Evolutionary conservation across 2,888 invertebrate genomes (phyloP), one percentile per base, ranked within the genome.

Genomic region (Eristalis tenax): DNA sequence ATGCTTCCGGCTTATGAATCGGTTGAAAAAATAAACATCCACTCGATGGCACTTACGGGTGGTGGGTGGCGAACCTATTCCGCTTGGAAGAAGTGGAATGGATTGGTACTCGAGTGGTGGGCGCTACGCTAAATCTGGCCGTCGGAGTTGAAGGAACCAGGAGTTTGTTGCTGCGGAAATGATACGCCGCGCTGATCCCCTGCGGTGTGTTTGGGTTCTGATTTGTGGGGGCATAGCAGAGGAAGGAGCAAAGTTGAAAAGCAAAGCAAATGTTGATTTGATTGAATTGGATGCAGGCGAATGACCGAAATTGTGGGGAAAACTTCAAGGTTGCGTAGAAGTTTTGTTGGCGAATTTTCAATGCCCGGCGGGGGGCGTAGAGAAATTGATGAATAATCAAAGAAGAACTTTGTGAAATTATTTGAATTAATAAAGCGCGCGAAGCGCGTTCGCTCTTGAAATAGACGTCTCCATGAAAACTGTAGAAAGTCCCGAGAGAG

Each of bases 1-100:
- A 50, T 50, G 50, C 50, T 50, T 50, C 50, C 50, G 50, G 50
- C 50, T 50, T 50, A 50, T 50, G 50, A 50, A 50, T 50, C 50
- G 18, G 18, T 50, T 18, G 50, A 50, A 50, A 18, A 50, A 50
- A 50, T 50, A 50, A 50, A 50, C 18, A 50, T 18, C 50, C 50
- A 18, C 18, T 50, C 18, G 50, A 50, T 50, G 50, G 50, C 18
- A 18, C 50, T 18, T 18, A 5, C 5, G 50, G n/a, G 18, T 2
- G 4, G 4, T n/a, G 50, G 4, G 50, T 15, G n/a, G 43, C 40
- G 4, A n/a, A 43, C n/a, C n/a, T 43, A n/a, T 43, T 43, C 15
- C 32, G 32, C 8, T 43, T 43, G 43, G 15, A n/a, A n/a, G n/a
- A 43, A n/a, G n/a, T n/a, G 18, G 1, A 18, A 18, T 6, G 8